These are phyloP conservation scores for Vireo altiloquus DNA, from an alignment of 2,113 vertebrate genomes.

Conservation along the genomic window DNA sequence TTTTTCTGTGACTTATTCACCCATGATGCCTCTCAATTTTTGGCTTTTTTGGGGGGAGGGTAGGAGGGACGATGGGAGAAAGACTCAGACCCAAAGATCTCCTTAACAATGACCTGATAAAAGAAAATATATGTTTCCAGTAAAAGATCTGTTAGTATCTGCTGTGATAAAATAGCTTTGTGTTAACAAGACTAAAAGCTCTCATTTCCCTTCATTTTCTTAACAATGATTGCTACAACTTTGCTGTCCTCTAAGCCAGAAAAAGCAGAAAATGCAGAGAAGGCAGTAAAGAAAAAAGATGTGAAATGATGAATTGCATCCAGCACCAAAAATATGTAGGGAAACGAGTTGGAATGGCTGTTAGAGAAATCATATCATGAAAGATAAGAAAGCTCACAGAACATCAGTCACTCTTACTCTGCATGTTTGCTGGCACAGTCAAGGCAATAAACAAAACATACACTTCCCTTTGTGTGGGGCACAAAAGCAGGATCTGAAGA, in stretches of 20 bases:
- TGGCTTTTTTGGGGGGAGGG: fast-evolving
- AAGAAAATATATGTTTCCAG: neutral
- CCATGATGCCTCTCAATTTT: fast-evolving
- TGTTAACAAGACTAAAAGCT: neutral
- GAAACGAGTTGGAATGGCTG: slow-evolving; percentile 7
- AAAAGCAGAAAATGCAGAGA: neutral
- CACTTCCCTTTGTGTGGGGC: slow-evolving; percentile 19
- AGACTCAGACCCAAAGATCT: neutral
- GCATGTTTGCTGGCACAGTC: neutral
- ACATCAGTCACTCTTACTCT: slow-evolving; percentile 51
- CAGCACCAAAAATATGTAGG: neutral
- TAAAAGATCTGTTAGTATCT: neutral
- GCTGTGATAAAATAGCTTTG: neutral
- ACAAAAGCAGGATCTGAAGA: neutral
- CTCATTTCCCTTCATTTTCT: neutral
- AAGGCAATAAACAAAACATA: slow-evolving; percentile 40
- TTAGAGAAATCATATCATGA: slow-evolving; percentile 39
- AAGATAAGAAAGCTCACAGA: slow-evolving; percentile 21
- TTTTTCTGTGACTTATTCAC: neutral
- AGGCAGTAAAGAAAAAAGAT: neutral
- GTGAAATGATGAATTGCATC: slow-evolving; percentile 22
- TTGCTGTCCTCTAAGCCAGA: neutral
- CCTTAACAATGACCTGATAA: neutral
- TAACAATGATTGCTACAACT: neutral
- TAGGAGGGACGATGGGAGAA: fast-evolving